Evolutionary conservation across 2,797 vertebrate species (phyloP), one percentile per base, ranked within the genome.

Genomic region (Pagetopsis macropterus): DNA sequence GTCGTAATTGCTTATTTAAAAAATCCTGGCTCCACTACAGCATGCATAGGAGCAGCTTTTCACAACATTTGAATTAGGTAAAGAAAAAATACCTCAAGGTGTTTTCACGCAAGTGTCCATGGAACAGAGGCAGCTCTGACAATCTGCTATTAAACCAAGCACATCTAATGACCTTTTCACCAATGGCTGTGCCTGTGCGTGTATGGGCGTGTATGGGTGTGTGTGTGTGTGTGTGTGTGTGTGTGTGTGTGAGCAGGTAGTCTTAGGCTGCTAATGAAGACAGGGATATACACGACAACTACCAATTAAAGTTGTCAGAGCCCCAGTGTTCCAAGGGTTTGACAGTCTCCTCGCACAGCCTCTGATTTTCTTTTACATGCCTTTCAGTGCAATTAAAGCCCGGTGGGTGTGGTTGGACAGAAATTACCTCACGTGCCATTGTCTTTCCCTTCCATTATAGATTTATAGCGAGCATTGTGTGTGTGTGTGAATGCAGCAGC

Each of bases 231-330:
- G 61, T 50, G 50, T 60, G 61, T 48, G 64, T 54, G 65, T 31
- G 66, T 21, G 50, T 51, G 69, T 74, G 78, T 61, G 80, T 87
- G 83, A 77, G 84, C 78, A 88, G 89, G 85, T 87, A 88, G 86
- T 89, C 81, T 83, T 40, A 49, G 75, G 87, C 78, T 86, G 83
- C 84, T 93, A 93, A 94, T 93, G 87, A 93, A 92, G 91, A 94
- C 88, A 84, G 85, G 83, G 81, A 89, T 86, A 88, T 83, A 90
- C 80, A 87, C 87, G 91, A 92, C 92, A 93, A 93, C 88, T 88
- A 92, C 88, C 92, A 92, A 94, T 94, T 94, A 93, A 92, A 90
- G 89, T 82, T 88, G 91, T 93, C 88, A 91, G 89, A 82, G 86
- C 68, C 65, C 51, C 84, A 79, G 85, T 81, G 84, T 82, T 88